Base-by-base conservation (phyloP, 30 jellyfish, hydroid and myxozoan genomes). In the Aurelia sp. region DNA sequence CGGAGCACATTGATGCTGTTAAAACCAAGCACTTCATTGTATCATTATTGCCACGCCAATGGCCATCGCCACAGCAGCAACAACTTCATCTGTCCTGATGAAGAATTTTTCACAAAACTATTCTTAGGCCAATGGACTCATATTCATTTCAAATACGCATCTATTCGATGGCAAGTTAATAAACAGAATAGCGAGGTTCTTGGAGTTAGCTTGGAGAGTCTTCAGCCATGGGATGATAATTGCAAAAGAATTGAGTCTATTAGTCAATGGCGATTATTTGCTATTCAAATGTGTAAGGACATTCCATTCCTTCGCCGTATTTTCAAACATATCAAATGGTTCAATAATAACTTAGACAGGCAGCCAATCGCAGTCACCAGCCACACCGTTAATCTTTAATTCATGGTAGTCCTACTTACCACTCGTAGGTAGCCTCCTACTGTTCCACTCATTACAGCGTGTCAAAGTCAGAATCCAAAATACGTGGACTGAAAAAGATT, bases 41-140 rank as follows among this genome's bases (percentile, higher is more conserved):
- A 74, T 33, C 89, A 65, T 31, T 55, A 30, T 20, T 74, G 89
- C 66, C 84, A 33, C 2, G 41, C 89, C n/a, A 12, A 17, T 47
- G 66, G 40, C 16, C 30, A 61, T 21, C 30, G 79, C 35, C 66
- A 62, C 21, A 66, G 57, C 8, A 22, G 76, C 9, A 5, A 20
- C 33, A 84, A 86, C 35, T 75, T 74, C 41, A 66, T 86, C 53
- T 78, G 66, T 30, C 95, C 95, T 3, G 95, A 86, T 22, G 95
- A 35, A 19, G 95, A 86, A 21, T 74, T 74, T 53, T 52, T 86
- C 41, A 74, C 87, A 1, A 66, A 55, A 44, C 67, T 74, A 13
- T 86, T 86, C 47, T 31, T 41, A 12, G 69, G 35, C 62, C 84
- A 53, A 30, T 86, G 95, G 95, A 86, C 95, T 51, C 95, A 86